Base-by-base conservation (phyloP, 2,888 invertebrate genomes). In the Uloborus plumipes region DNA sequence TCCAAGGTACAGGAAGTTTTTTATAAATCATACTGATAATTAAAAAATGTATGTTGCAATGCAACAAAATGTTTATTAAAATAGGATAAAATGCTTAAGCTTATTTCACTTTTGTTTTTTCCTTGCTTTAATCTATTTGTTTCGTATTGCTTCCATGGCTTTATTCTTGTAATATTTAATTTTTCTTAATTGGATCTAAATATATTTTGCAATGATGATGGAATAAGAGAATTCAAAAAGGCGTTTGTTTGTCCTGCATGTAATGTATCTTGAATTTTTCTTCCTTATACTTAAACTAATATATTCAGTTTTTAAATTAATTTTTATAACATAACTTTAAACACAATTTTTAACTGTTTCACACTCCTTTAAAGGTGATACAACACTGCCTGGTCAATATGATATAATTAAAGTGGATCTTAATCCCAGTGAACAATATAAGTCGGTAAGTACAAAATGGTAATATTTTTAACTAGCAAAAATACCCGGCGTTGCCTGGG, bases 351-450 rank as follows among this genome's bases (percentile, higher is more conserved):
- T 18, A 65, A 39, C 4, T 64, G 20, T 72, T 53, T 64, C 13
- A 47, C 11, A 15, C 15, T 26, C 26, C 20, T 59, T 55, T 58
- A 15, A 2, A 85, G 82, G 85, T 77, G 71, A 85, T n/a, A 87
- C 86, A 39, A 15, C 82, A 53, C 86, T 90, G 49, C 85, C 87
- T 18, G 87, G 88, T 31, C 88, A 87, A 78, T 88, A 87, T 86
- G 89, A 89, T 77, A 88, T 90, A 66, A 87, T 89, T 7, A 87
- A 88, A 84, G 87, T 88, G 58, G 88, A 89, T 83, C 86, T 90
- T 22, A 88, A 89, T 84, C 89, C 89, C n/a, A 87, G 89, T 14
- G 89, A 90, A 76, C 88, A 89, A 77, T 89, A 88, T 85, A 90
- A 89, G 87, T 88, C 89, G 72, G 84, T 84, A 72, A 72, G 80